A percentile compares a stretch with the other conserved stretches of the same genome.
phyloP scores from a whole-genome alignment of 2,113 vertebrate genomes.

The human (Homo sapiens) region GRCh38 chr3:113166501-113167000 shows the following conservation, averaged over 20 bases:
- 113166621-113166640: conserved; percentile 41
- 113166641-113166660: conserved; percentile 70
- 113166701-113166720: conserved; percentile 67
- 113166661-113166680: conserved; percentile 65
- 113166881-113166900: conserved; percentile 64
- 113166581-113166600: conserved; percentile 49
- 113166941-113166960: conserved; percentile 2
- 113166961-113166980: background rate
- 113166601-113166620: conserved; percentile 57
- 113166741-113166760: conserved; percentile 68
- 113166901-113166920: background rate
- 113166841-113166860: conserved; percentile 57
- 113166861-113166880: conserved; percentile 60
- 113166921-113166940: conserved; percentile 51
- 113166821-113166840: conserved; percentile 54
- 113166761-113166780: conserved; percentile 52
- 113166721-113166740: conserved; percentile 68
- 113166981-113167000: conserved; percentile 34
- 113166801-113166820: conserved; percentile 68
- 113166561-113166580: background rate
- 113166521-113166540: conserved; percentile 1
- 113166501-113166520: background rate
- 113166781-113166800: conserved; percentile 76
- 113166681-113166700: conserved; percentile 48
- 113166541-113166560: background rate